Evolutionary conservation across 2,113 vertebrate species (phyloP), one percentile per base, ranked within the genome.

Genomic region (Sardina pilchardus): DNA sequence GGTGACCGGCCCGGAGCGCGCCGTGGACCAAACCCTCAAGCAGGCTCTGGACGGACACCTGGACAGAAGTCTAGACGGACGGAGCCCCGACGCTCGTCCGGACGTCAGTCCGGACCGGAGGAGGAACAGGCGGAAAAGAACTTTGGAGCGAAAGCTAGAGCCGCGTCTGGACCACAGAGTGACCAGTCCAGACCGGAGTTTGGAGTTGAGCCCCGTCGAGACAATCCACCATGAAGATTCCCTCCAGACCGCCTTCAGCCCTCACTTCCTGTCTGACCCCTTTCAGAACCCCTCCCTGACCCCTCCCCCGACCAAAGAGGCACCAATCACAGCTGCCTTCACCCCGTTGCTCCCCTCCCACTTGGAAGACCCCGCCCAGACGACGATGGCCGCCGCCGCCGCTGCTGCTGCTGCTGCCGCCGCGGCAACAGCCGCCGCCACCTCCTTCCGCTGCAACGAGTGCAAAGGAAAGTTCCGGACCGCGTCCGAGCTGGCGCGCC

Each of bases 391-490:
- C 63, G 10, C 30, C 63, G 7, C 63, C 16, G 63, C 39, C 4
- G 39, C 39, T 39, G 39, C 63, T 34, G 63, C 39, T 39, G 39
- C 39, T 39, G 39, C 19, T 26, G 21, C 88, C 10, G 81, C 85
- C 47, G 87, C 63, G 0, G 87, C 94, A 6, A 87, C 95, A 0
- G 89, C 91, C 12, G 88, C 95, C 0, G 87, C 95, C 0, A 89
- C 91, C 16, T 88, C 95, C 0, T 97, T 97, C 91, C 97, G 94
- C 81, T 98, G 97, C 89, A 96, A 96, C 24, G 96, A 96, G 84
- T 98, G 97, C 93, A 98, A 98, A 92, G 97, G 97, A 83, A 98
- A 98, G 93, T 98, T 98, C 93, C 96, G 97, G 81, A 98, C 96
- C 0, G 96, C 96, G 0, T 96, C 95, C 0, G 97, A 98, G 92